phyloP scores from a whole-genome alignment of 1,140 invertebrate species.

The Drosophila nannoptera region DNA sequence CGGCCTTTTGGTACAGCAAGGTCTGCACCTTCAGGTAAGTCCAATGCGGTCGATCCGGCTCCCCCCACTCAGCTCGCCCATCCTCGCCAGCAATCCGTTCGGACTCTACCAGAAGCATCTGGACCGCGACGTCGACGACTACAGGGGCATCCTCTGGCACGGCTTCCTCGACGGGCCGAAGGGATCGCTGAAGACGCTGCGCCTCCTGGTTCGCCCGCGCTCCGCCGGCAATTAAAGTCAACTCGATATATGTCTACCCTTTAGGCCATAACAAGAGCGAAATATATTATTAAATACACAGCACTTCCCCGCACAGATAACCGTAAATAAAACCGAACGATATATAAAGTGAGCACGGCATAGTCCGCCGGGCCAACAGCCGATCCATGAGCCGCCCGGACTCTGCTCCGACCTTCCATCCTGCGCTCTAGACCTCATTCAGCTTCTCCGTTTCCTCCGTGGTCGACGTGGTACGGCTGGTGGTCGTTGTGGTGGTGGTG shows the following conservation, averaged over 20 bases:
- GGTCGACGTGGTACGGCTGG: constrained; percentile 55
- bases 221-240: constrained; percentile 1
- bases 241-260: neutral
- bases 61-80: no score
- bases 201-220: constrained; percentile 57
- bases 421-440: constrained; percentile 56
- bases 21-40: constrained; percentile 53
- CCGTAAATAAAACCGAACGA: no score
- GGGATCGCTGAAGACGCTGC: constrained; percentile 56
- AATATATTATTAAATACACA: constrained; percentile 21
- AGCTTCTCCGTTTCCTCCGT: constrained; percentile 48
- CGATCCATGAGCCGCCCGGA: no score
- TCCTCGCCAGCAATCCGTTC: constrained; percentile 53
- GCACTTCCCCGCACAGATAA: no score
- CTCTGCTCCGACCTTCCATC: no score
- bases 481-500: constrained; percentile 60
- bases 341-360: neutral
- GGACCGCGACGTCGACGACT: constrained; percentile 53
- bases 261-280: neutral
- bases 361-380: no score
- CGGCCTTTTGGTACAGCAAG: constrained; percentile 62
- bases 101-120: constrained; percentile 54
- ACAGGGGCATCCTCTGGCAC: constrained; percentile 58
- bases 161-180: constrained; percentile 65
- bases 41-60: neutral